Conservation (phyloP, 2,888 invertebrate species). For the Oligia strigilis region DNA sequence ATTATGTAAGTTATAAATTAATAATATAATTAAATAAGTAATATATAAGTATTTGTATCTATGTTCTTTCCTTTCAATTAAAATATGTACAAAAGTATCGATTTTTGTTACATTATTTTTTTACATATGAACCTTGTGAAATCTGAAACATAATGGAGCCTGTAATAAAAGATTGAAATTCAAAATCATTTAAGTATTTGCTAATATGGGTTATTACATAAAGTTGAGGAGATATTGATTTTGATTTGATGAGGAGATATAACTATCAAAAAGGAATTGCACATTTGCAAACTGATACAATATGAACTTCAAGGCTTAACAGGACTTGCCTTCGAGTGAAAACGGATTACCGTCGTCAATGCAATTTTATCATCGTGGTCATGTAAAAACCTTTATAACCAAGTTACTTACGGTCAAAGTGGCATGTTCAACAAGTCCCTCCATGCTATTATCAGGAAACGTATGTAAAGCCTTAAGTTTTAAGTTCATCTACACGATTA, state of each 20-base stretch:
- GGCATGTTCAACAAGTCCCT: background rate
- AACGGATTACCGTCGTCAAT: background rate
- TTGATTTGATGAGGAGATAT: too few species aligned
- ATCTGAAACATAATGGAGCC: background rate
- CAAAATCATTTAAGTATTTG: too few species aligned
- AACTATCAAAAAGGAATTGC: background rate
- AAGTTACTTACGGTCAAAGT: background rate
- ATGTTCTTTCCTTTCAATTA: slow-evolving; percentile 31
- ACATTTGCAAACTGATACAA: background rate
- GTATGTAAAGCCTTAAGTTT: background rate
- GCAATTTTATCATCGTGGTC: too few species aligned
- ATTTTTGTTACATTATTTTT: background rate
- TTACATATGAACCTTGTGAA: background rate
- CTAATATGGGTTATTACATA: too few species aligned
- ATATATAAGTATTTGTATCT: background rate
- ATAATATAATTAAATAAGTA: slow-evolving; percentile 17
- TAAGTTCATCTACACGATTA: too few species aligned
- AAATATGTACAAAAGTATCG: background rate
- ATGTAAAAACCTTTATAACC: background rate
- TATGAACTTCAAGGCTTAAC: background rate
- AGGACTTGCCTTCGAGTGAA: too few species aligned
- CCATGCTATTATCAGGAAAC: background rate
- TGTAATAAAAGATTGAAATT: too few species aligned
- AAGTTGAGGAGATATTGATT: too few species aligned
- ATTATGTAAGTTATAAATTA: slow-evolving; percentile 21